Base-by-base conservation (phyloP, 2,113 vertebrate genomes). In the Nyctereutes procyonoides region DNA sequence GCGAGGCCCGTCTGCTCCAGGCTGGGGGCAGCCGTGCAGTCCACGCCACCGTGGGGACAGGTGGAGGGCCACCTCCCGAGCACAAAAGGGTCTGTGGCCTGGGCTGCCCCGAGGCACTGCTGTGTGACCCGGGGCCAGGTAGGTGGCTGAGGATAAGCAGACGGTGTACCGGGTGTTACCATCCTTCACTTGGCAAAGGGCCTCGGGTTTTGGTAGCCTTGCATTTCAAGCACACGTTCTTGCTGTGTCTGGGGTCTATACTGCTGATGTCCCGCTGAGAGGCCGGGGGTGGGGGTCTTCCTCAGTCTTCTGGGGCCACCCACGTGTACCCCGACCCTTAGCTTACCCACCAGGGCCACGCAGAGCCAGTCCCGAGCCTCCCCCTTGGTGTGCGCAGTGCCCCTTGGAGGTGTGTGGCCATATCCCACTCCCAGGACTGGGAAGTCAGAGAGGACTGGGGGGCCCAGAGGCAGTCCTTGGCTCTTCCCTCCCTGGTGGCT, bases 371-470 rank as follows among this genome's bases (percentile, higher is more conserved):
- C 13, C 56, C 30, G 35, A n/a, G 82, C 28, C n/a, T 5, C n/a
- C 13, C 4, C 71, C 3, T 0, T 0, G 2, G 24, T 58, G 58
- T 76, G 16, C 12, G 8, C 38, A 19, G 79, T 1, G 0, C 38
- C 48, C 30, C 43, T 65, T 93, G 35, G 55, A 63, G 76, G 77
- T 32, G 38, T 1, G 3, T 8, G 3, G 8, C 2, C 20, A 38
- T 20, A 69, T 24, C 43, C 15, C 13, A 22, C 6, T 4, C 53
- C 60, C 5, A 1, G 67, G 30, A 26, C 6, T 19, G 7, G 26
- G 22, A 43, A 6, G 26, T 48, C 43, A 74, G 67, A 65, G 32
- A 32, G 0, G 1, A 24, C 32, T 38, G 7, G 5, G 48, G 13
- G 10, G 81, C 43, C 43, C 43, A 43, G 43, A 43, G 43, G 43